These are phyloP conservation scores for Maniola hyperantus DNA, from an alignment of 2,888 invertebrate genomes.

Conservation along the genomic window DNA sequence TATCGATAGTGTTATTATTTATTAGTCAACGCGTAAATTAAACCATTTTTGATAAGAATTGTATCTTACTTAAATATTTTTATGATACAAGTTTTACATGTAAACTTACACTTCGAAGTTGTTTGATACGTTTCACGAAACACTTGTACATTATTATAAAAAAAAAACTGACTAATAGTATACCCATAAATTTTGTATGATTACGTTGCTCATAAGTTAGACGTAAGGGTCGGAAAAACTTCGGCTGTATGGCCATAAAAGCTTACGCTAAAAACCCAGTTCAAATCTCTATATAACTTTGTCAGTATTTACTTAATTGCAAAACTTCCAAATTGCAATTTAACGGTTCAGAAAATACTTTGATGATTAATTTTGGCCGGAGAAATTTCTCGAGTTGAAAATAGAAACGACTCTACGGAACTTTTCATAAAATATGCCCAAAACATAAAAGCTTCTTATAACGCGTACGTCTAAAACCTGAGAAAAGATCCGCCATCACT, in stretches of 20 bases:
- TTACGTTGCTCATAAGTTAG: not conserved
- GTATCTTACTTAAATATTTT: too few species aligned
- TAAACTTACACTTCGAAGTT: too few species aligned
- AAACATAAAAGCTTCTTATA: too few species aligned
- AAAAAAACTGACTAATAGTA: not conserved
- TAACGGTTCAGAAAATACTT: conserved; percentile 24
- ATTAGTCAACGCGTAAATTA: too few species aligned
- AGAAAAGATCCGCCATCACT: too few species aligned
- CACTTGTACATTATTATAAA: not conserved
- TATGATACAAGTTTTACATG: too few species aligned
- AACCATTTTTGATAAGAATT: too few species aligned
- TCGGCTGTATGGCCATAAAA: not conserved
- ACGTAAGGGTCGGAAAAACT: not conserved
- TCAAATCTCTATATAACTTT: conserved; percentile 14
- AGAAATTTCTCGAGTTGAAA: not conserved
- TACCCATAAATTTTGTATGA: conserved; percentile 1
- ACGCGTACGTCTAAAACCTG: too few species aligned
- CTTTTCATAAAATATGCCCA: not conserved
- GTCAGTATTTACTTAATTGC: conserved; percentile 21
- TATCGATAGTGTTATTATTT: too few species aligned
- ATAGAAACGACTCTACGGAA: not conserved
- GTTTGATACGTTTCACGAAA: too few species aligned
- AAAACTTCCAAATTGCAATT: conserved; percentile 26
- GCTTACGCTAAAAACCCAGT: conserved; percentile 8
- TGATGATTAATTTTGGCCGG: conserved; percentile 14